Evolutionary conservation across 2,888 invertebrate species (phyloP).

Genomic region (Apotomis capreana): DNA sequence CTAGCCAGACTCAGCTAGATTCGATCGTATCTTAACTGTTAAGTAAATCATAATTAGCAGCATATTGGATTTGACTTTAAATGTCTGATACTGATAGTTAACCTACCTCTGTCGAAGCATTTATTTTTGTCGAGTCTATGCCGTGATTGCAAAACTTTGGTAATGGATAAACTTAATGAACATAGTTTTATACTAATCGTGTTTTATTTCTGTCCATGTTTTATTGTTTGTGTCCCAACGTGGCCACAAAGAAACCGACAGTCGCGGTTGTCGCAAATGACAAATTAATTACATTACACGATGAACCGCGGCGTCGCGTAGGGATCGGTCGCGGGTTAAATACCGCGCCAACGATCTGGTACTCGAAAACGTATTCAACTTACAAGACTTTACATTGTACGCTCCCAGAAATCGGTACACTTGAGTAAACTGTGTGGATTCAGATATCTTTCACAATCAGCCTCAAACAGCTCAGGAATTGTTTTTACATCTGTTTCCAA

Average conservation of each 20-base stretch:
- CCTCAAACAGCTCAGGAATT: not conserved
- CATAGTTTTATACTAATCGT: constrained; percentile 14
- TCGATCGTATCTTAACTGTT: no score
- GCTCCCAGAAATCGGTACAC: not conserved
- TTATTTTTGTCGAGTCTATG: constrained; percentile 22
- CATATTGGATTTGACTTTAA: no score
- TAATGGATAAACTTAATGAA: constrained; percentile 27
- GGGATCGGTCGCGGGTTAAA: constrained; percentile 7
- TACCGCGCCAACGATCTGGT: not conserved
- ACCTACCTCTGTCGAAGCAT: constrained; percentile 25
- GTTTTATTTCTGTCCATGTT: constrained; percentile 17
- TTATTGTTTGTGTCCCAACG: not conserved
- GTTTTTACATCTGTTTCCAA: no score
- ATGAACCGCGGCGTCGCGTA: not conserved
- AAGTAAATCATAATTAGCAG: no score
- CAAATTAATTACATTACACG: constrained; percentile 1
- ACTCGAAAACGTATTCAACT: not conserved
- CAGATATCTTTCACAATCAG: not conserved
- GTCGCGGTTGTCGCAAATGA: constrained; percentile 5
- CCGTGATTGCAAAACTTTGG: constrained; percentile 6
- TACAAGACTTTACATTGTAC: not conserved
- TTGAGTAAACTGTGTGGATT: not conserved
- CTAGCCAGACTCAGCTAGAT: no score
- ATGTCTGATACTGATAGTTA: no score
- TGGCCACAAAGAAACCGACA: constrained; percentile 5